Evolutionary conservation across 1,140 invertebrate genomes (phyloP), one percentile per base, ranked within the genome.

Genomic region (Tachypleus tridentatus): DNA sequence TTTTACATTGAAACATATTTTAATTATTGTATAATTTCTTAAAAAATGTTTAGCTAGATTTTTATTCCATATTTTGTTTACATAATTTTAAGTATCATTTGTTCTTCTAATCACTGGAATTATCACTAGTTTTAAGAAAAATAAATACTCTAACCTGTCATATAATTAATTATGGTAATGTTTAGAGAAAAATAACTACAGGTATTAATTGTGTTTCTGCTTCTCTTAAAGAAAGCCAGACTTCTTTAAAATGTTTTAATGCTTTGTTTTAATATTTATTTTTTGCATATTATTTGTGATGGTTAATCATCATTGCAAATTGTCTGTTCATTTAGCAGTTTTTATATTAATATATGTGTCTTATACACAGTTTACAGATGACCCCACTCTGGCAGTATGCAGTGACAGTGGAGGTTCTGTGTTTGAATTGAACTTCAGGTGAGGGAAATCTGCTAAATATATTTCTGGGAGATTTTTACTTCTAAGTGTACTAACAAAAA

Each of bases 361-460:
- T 63, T 70, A 60, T 48, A 52, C 58, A 57, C 71, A 86, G 85
- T 89, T 88, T 73, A 87, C 87, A 75, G 87, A 89, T 78, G 83
- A 82, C 67, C 81, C 84, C 51, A 85, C 84, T 4, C 74, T 91
- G 60, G 90, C 89, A 5, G 77, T 97, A 10, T 90, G 91, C 60
- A 87, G 91, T 47, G 95, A 99, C 76, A 96, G 91, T 65, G 93
- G 94, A 10, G 96, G 96, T 3, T 97, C 92, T n/a, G 94, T 98
- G 4, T 98, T 96, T 83, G 88, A 97, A 72, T 80, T 98, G 9
- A 88, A 85, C 72, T 94, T 97, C 72, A 93, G 90, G 57, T 67
- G 68, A 54, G 67, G 66, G 56, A n/a, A 64, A 54, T 60, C 60
- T 49, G 60, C 49, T 61, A 6, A 29, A 29, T 29, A 29, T 29